Evolutionary conservation across 2,888 invertebrate genomes (phyloP).

Genomic region (Folsomia manolachei): DNA sequence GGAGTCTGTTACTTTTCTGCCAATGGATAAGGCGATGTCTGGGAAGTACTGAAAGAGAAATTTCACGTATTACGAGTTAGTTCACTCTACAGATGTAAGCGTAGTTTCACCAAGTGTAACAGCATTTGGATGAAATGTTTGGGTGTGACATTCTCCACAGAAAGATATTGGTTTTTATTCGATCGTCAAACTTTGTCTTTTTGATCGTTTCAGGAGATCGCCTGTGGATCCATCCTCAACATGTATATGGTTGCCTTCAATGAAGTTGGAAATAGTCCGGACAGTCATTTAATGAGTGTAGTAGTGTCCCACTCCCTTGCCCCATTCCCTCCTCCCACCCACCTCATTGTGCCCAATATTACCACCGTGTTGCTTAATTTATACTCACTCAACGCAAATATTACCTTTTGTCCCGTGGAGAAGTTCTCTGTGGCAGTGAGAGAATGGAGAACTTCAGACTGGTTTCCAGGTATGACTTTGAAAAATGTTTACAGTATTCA

Average conservation of each 20-base stretch:
- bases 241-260: slow-evolving; percentile 49
- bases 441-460: slow-evolving; percentile 38
- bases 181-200: neutral
- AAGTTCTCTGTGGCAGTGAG: slow-evolving; percentile 43
- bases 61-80: too few species aligned
- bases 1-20: too few species aligned
- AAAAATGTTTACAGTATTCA: slow-evolving; percentile 19
- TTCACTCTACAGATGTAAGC: too few species aligned
- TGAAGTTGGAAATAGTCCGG: slow-evolving; percentile 42
- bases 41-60: too few species aligned
- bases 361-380: slow-evolving; percentile 44
- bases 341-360: slow-evolving; percentile 41
- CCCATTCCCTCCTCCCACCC: slow-evolving; percentile 32
- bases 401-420: slow-evolving; percentile 41
- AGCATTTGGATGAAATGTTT: too few species aligned
- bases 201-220: slow-evolving; percentile 31
- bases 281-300: slow-evolving; percentile 45
- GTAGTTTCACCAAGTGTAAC: too few species aligned
- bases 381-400: slow-evolving; percentile 43
- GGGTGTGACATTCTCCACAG: slow-evolving; percentile 10
- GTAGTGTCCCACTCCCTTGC: slow-evolving; percentile 44
- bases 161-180: slow-evolving; percentile 5
- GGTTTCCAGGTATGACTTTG: slow-evolving; percentile 28
- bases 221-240: slow-evolving; percentile 48
- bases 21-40: too few species aligned